phyloP scores from a whole-genome alignment of 2,797 vertebrate genomes.

The Chelonia mydas region DNA sequence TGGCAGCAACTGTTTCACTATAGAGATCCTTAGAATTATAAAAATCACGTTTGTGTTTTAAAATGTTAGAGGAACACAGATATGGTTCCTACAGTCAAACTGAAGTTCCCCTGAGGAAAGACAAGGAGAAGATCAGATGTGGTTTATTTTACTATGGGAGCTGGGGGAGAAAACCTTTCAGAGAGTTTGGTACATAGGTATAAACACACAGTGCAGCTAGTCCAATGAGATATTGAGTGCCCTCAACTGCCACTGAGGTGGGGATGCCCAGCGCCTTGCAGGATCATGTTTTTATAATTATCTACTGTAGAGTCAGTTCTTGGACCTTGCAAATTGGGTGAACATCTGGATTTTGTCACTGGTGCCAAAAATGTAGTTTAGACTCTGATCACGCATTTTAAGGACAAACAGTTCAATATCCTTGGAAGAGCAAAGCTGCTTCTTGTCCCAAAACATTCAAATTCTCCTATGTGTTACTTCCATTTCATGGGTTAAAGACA shows the following conservation, averaged over 20 bases:
- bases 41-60: neutral
- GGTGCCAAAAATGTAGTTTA: neutral
- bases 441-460: neutral
- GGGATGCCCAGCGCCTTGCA: neutral
- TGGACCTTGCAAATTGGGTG: neutral
- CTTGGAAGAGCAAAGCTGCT: neutral
- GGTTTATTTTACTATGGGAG: neutral
- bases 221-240: neutral
- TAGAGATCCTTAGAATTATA: neutral
- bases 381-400: neutral
- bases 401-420: neutral
- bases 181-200: neutral
- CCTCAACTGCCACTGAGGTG: fast-evolving
- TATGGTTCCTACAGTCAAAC: neutral
- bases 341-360: neutral
- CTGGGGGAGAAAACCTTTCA: neutral
- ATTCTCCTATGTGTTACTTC: neutral
- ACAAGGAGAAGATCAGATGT: neutral
- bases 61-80: neutral
- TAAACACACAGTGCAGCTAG: neutral
- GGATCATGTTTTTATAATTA: neutral
- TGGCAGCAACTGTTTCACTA: neutral
- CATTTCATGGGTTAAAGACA: neutral
- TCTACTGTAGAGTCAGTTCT: neutral
- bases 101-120: neutral